These are phyloP conservation scores for Agrochola lychnidis DNA, from an alignment of 2,888 invertebrate species.

Conservation along the genomic window DNA sequence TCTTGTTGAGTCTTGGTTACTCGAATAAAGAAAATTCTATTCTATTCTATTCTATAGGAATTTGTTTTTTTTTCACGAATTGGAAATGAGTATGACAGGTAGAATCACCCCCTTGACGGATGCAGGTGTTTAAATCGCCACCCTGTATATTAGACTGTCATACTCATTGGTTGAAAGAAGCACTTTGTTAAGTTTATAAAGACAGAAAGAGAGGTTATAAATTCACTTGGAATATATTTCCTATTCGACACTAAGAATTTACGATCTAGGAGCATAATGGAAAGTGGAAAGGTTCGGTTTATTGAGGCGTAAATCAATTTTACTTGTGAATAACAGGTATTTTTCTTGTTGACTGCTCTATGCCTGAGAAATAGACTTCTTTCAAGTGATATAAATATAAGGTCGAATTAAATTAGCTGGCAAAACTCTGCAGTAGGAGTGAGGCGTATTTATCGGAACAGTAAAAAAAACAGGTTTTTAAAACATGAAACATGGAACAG, in stretches of 20 bases:
- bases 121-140: too few relatives aligned
- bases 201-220: slow-evolving; percentile 21
- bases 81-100: too few relatives aligned
- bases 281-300: slow-evolving; percentile 36
- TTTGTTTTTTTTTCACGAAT: too few relatives aligned
- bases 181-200: slow-evolving; percentile 4
- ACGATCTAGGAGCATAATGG: slow-evolving; percentile 49
- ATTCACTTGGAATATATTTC: slow-evolving; percentile 27
- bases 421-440: too few relatives aligned
- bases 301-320: slow-evolving; percentile 47
- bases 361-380: background rate
- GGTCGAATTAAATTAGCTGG: background rate
- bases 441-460: too few relatives aligned
- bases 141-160: background rate
- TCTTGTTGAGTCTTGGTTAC: too few relatives aligned
- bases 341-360: slow-evolving; percentile 31
- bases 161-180: background rate
- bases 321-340: slow-evolving; percentile 35
- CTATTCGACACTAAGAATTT: slow-evolving; percentile 41
- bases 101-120: too few relatives aligned
- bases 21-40: too few relatives aligned
- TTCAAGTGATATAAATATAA: background rate
- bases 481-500: too few relatives aligned
- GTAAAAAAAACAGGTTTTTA: too few relatives aligned
- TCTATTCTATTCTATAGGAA: too few relatives aligned